Evolutionary conservation across 2,113 vertebrate genomes (phyloP), one percentile per base, ranked within the genome.

Genomic region (Paradisaea rubra): DNA sequence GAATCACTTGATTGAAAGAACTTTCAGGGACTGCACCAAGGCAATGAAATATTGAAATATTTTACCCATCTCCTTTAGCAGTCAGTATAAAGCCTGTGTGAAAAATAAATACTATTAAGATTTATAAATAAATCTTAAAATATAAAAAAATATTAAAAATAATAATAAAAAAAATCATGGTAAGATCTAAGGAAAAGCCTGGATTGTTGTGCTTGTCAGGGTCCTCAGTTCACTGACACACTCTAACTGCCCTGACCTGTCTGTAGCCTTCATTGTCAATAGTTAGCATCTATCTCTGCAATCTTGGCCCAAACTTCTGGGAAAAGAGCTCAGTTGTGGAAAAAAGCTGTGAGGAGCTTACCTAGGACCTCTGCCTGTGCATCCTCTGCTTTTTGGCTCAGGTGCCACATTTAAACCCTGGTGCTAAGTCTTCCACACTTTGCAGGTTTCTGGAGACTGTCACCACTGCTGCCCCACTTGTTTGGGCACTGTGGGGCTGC

Each of bases 391-490:
- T 42, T 68, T 80, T 61, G 17, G 3, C 31, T 83, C 0, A 1
- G 15, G 7, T 10, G 44, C 5, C 19, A 50, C 42, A 13, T 39
- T 68, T 47, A 74, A 81, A n/a, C 33, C 25, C 22, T 52, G 9
- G 5, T 35, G 21, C 24, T 24, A 8, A 49, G 6, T 47, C 27
- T 56, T 24, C 6, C 19, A 28, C 19, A 0, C 35, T 4, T 49
- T n/a, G 15, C 28, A 71, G 15, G 16, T 33, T 78, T 35, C 27
- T 23, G 27, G 9, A n/a, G 54, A 21, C 10, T 68, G 41, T 15
- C 72, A 61, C 11, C 31, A 61, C 2, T 4, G 9, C 12, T 35
- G 16, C 18, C 41, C 9, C 1, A 0, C 10, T 70, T 39, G 7
- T 49, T 42, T 81, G 27, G 22, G 33, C 14, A 13, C 28, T 0